Base-by-base conservation (phyloP, 2,888 invertebrate species). In the Dryadula phaetusa region DNA sequence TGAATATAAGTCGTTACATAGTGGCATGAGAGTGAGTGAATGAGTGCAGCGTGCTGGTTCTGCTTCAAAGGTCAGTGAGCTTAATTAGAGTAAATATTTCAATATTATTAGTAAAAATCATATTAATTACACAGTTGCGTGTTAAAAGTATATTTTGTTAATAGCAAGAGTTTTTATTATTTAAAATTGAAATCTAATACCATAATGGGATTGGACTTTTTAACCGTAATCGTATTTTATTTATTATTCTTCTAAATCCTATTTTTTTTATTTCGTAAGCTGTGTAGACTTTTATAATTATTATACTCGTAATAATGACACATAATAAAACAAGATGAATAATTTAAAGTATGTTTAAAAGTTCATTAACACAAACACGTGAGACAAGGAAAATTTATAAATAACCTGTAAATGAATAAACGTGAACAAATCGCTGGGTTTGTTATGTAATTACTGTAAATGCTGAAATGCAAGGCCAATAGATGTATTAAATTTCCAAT, bases 391-490 rank as follows among this genome's bases (percentile, higher is more conserved):
- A 37, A 54, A 54, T 37, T 20, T 7, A 42, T 53, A 20, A 40
- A 8, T 53, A 53, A 12, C n/a, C 34, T 10, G 25, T 28, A 65
- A 69, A 68, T 64, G 52, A 68, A 65, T 49, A 69, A 70, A 69
- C 58, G 70, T 49, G 61, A 61, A 68, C 58, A 49, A 44, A 62
- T 61, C 46, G 54, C 64, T 46, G 58, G 42, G 54, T 65, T 53
- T 60, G 49, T 70, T 70, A 69, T 63, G 64, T 72, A 72, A 73
- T 72, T 70, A 56, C 66, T 62, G 42, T 68, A 70, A 70, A 64
- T 69, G 68, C 72, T 65, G 70, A 64, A 66, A 62, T 66, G 71
- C 71, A 75, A 75, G 72, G 71, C 70, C 66, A 37, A n/a, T 46
- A 52, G 56, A 46, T 68, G 52, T 68, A 66, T 66, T 61, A 69